Evolutionary conservation across 2,888 invertebrate genomes (phyloP), one percentile per base, ranked within the genome.

Genomic region (Cybosia mesomella): DNA sequence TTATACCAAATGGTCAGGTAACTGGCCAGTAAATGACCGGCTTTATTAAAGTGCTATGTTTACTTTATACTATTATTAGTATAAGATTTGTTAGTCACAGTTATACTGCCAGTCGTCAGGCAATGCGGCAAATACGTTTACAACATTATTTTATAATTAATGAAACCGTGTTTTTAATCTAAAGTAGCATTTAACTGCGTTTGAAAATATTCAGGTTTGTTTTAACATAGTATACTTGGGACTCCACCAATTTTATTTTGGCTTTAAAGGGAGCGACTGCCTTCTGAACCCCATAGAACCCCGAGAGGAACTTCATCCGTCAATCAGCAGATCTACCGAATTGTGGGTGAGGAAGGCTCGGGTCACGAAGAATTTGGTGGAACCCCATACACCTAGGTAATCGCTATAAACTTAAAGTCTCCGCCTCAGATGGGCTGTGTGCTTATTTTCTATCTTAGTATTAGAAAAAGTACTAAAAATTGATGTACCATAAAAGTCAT

Each of bases 11-110:
- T 54, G 54, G 28, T 63, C 49, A 49, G 21, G 11, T 34, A 3
- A 28, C 34, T 10, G 22, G 36, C n/a, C 15, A 39, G 60, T 28
- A 39, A 66, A 66, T 61, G 60, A 66, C 66, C 66, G n/a, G 15
- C n/a, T 28, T 59, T 34, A 53, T 43, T 22, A 43, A 24, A 49
- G 13, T 24, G 43, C 49, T n/a, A n/a, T n/a, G 24, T 36, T 34
- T 66, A 39, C 28, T 63, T 55, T 22, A 21, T 21, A 49, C 32
- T n/a, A 53, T 61, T 64, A 53, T 61, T 64, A 53, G 54, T 57
- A 54, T 24, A 24, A 70, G 70, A 72, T 76, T 78, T 74, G 76
- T 72, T 32, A 66, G 67, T 58, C 60, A 36, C 8, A 34, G 61
- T 21, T 53, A 32, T 64, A 72, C 34, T 58, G 67, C 61, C 32